Evolutionary conservation across 23 tunicate species (phyloP), one percentile per base, ranked within the genome.

Genomic region (Diplosoma virens): DNA sequence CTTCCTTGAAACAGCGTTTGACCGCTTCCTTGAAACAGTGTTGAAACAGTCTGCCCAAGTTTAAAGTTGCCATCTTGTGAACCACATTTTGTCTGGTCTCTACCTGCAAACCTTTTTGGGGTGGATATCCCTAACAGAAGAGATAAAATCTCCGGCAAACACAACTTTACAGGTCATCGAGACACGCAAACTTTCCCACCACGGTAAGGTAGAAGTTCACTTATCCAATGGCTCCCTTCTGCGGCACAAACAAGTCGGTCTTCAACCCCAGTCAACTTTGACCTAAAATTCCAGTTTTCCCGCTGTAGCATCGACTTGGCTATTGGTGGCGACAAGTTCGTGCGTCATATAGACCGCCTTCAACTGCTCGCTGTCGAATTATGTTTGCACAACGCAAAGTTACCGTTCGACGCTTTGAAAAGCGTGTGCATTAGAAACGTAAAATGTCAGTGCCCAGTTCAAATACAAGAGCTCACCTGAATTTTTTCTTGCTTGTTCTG

Each of bases 401-500:
- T 82, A 81, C 54, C 65, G 63, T 61, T 82, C 87, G 21, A 63
- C 61, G 1, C 64, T 66, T 81, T 82, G 48, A 72, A 67, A 35
- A 35, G n/a, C n/a, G n/a, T n/a, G n/a, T n/a, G n/a, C n/a, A n/a
- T n/a, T n/a, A n/a, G n/a, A n/a, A n/a, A n/a, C n/a, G n/a, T n/a
- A n/a, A n/a, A n/a, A n/a, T n/a, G n/a, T 41, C 11, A 41, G 11
- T 9, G 50, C 50, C 25, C 24, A 6, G 20, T 4, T 20, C 63
- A 16, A 16, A 14, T 25, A 55, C 11, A 16, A 22, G 2, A 5
- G 16, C 59, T 37, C 0, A 77, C 89, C 82, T 84, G 96, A 16
- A 89, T 36, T 26, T 82, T 69, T 32, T 86, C 83, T 50, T 82
- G 96, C 32, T 89, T 89, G 35, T 35, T 59, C 33, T 89, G 89